Conservation (phyloP, 2,888 invertebrate genomes). For the Drosophila borborema region DNA sequence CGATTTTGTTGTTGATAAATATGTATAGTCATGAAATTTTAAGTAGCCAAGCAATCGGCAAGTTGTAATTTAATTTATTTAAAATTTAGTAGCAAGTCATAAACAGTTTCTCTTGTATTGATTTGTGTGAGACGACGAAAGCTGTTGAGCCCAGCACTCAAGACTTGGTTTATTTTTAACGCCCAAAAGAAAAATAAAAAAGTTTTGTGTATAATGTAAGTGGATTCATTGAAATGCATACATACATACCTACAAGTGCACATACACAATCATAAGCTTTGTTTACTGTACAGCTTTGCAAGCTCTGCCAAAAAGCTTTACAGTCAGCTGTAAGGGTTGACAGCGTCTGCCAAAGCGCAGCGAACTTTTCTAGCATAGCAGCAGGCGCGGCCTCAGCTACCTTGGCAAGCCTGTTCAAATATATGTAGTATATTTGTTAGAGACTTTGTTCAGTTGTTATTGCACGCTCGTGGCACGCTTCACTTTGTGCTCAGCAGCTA, state of each 20-base stretch:
- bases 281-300: conserved; percentile 1
- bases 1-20: neutral
- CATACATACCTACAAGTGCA: neutral
- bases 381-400: conserved; percentile 24
- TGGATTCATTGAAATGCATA: neutral
- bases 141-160: neutral
- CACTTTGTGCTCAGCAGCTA: conserved; percentile 7
- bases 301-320: conserved; percentile 27
- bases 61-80: neutral
- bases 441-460: conserved; percentile 60
- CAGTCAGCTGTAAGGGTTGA: conserved; percentile 50
- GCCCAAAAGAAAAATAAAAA: neutral
- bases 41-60: neutral
- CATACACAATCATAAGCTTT: neutral
- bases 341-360: conserved; percentile 9
- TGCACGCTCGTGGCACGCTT: conserved; percentile 58
- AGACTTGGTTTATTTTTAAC: conserved; percentile 2
- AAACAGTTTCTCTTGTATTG: neutral
- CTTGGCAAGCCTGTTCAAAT: conserved; percentile 38
- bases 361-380: conserved; percentile 9
- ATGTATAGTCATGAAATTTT: no score
- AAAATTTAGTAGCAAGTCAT: neutral
- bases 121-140: neutral
- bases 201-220: neutral
- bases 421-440: conserved; percentile 15